phyloP scores from a whole-genome alignment of 2,888 invertebrate species.

The Charanyca ferruginea region DNA sequence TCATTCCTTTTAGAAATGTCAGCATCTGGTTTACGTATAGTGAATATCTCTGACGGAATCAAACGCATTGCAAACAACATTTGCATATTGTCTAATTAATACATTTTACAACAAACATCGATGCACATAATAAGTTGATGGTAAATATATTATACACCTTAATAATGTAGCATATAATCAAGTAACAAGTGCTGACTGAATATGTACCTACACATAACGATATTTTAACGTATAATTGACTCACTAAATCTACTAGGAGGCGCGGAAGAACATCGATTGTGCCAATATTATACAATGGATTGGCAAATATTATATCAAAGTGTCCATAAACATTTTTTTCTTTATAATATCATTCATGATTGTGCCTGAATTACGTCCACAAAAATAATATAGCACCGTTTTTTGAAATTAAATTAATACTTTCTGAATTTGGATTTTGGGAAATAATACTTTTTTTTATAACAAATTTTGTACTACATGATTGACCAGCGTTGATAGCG shows the following conservation, averaged over 20 bases:
- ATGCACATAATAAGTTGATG: conserved; percentile 56
- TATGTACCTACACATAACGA: conserved; percentile 65
- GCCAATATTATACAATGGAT: conserved; percentile 72
- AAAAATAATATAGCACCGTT: conserved; percentile 80
- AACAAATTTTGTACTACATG: conserved; percentile 88
- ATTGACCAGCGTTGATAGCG: conserved; percentile 80
- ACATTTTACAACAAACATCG: conserved; percentile 61
- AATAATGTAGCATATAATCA: conserved; percentile 63
- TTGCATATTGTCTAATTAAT: conserved; percentile 61
- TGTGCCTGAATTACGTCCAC: conserved; percentile 75
- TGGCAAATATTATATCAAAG: conserved; percentile 63
- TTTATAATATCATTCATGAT: conserved; percentile 70
- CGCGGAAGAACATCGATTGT: conserved; percentile 86
- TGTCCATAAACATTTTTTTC: conserved; percentile 62
- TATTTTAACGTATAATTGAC: conserved; percentile 76
- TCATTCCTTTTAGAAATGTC: conserved; percentile 44
- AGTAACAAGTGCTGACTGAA: conserved; percentile 71
- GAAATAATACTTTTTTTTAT: conserved; percentile 90
- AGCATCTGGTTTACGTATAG: conserved; percentile 63
- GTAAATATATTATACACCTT: conserved; percentile 61
- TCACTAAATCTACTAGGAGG: conserved; percentile 76
- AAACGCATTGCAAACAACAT: conserved; percentile 53
- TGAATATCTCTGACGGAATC: conserved; percentile 62
- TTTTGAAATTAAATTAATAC: conserved; percentile 86
- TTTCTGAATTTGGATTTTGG: conserved; percentile 87